Base-by-base conservation (phyloP, 2,113 vertebrate genomes). In the Mellivora capensis region DNA sequence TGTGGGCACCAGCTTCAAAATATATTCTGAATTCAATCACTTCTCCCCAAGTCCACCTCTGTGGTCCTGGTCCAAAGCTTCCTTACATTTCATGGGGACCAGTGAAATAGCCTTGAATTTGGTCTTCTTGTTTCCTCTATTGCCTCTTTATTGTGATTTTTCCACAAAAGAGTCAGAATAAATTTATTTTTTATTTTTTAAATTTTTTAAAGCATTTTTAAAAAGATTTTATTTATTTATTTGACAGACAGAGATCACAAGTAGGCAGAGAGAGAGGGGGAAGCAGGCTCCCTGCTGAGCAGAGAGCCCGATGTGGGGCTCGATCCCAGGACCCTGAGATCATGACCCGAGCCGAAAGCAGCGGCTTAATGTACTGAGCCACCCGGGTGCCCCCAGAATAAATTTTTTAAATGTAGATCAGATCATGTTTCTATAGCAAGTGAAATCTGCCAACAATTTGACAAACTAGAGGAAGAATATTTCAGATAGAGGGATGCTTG, bases 21-120 rank as follows among this genome's bases (percentile, higher is more conserved):
- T 74, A 72, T 31, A 39, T 85, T 80, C 61, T 93, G 71, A 93
- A 85, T 74, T 52, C 21, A 27, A 10, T 44, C 37, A 77, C 14
- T 83, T 74, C 64, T 87, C 57, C 57, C 27, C 9, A 76, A 25
- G 81, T 74, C 37, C 6, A 47, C 31, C 47, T 81, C 64, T 74
- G 27, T 80, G 25, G 13, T 37, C n/a, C 47, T 25, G 47, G 31
- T 39, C 74, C 13, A 29, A 76, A 64, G 9, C 67, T 72, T 74
- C 25, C 18, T 76, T 59, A 21, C 39, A 18, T 31, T 18, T 59
- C 67, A 23, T 18, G 10, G 39, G 25, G 10, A 88, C 31, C 44
- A 93, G 34, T 52, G 59, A 69, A 83, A 49, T 14, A 92, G 96
- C 91, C 83, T 91, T 96, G 96, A 96, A 98, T 98, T 98, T 97